A percentile compares a stretch with the other conserved stretches of the same genome.
These are phyloP conservation scores for Drosophila vallismaia DNA, from an alignment of 2,888 invertebrate species.

Conservation along the genomic window DNA sequence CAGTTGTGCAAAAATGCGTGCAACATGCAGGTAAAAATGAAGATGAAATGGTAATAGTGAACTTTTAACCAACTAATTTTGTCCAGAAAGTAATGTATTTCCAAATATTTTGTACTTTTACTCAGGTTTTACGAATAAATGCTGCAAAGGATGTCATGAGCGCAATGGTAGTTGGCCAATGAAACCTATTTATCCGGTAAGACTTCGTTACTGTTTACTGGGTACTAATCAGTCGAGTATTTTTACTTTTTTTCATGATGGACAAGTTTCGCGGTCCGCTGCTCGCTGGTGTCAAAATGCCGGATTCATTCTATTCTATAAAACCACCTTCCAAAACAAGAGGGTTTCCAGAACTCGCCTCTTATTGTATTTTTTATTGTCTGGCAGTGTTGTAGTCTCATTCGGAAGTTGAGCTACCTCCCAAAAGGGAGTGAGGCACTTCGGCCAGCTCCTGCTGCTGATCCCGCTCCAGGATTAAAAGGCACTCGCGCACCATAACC, in stretches of 20 bases:
- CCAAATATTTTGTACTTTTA: neutral
- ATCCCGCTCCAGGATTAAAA: conserved; percentile 46
- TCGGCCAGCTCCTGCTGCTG: neutral
- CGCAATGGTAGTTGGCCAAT: no score
- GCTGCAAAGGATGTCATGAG: neutral
- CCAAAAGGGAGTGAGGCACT: neutral
- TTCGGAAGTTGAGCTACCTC: conserved; percentile 6
- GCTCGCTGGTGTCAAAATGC: conserved; percentile 46
- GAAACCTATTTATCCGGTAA: neutral
- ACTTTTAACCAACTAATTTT: conserved; percentile 1
- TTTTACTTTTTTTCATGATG: neutral
- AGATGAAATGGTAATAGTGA: neutral
- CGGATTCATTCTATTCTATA: conserved; percentile 24
- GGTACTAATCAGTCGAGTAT: conserved; percentile 4
- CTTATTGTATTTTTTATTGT: conserved; percentile 28
- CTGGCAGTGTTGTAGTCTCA: conserved; percentile 36
- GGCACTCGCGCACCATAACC: conserved; percentile 56
- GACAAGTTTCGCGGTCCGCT: conserved; percentile 37
- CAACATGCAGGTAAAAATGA: conserved; percentile 16
- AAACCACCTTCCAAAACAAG: conserved; percentile 16
- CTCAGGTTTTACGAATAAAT: neutral
- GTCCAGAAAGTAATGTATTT: neutral
- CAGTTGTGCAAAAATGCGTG: conserved; percentile 7
- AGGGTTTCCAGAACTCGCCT: conserved; percentile 40
- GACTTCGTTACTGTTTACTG: neutral